Percentiles rank a stretch among this genome's conserved stretches.
Evolutionary conservation across 35 echinoderm and acorn worm species (phyloP).

Genomic region (Heliocidaris erythrogramma): DNA sequence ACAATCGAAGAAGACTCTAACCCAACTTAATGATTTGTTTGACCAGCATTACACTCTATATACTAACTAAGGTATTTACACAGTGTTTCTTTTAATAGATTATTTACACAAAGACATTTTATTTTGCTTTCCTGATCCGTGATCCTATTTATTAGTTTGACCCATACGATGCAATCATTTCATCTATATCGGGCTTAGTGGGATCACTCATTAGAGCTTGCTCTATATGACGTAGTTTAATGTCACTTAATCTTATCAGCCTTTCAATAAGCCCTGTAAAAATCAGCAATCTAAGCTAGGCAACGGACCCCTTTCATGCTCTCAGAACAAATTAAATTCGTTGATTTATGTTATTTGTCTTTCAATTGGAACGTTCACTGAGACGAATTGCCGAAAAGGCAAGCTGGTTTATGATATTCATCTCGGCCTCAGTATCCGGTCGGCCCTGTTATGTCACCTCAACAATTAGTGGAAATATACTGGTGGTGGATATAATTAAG

Average conservation of each 20-base stretch:
- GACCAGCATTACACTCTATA: not conserved
- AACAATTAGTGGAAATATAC: not conserved
- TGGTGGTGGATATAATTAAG: not conserved
- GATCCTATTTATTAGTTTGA: conserved; percentile 11
- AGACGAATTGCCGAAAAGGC: not conserved
- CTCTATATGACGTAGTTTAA: not conserved
- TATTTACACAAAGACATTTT: not conserved
- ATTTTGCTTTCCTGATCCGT: not conserved
- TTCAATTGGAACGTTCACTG: conserved; percentile 1
- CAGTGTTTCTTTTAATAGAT: not conserved
- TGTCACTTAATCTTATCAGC: not conserved
- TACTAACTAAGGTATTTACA: not conserved
- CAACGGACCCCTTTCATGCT: not conserved
- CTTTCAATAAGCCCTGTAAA: not conserved
- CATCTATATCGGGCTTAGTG: not conserved
- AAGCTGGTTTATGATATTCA: not conserved
- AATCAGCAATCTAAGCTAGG: not conserved
- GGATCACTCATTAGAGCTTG: not conserved
- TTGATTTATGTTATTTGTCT: conserved; percentile 6
- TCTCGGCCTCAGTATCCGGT: not conserved
- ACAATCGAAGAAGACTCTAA: not conserved
- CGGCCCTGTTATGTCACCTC: not conserved
- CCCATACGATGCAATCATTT: not conserved
- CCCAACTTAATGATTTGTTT: not conserved
- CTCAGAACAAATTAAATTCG: not conserved